A percentile compares a stretch with the other conserved stretches of the same genome.
Conservation (phyloP, 2,888 invertebrate genomes). For the Lasioglossum malachurum region DNA sequence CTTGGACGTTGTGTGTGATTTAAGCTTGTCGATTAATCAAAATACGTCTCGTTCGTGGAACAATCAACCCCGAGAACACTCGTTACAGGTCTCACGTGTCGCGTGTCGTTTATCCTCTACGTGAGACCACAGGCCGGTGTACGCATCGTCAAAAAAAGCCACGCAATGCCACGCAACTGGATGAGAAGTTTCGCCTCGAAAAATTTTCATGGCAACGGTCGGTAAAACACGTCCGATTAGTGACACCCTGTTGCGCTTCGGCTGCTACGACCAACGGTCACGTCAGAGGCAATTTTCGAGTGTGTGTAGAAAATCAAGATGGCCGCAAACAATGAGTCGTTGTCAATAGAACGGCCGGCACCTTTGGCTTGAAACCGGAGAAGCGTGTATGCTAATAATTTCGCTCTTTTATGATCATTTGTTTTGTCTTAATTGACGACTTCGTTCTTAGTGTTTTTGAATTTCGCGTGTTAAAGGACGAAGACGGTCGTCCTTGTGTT, state of each 20-base stretch:
- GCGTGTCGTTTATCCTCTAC: conserved; percentile 6
- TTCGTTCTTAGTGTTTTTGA: not conserved
- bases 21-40: not conserved
- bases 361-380: conserved; percentile 2
- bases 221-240: conserved; percentile 34
- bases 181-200: conserved; percentile 14
- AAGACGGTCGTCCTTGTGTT: not conserved
- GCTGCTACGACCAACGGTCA: conserved; percentile 36
- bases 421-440: not conserved
- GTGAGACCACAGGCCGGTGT: not conserved
- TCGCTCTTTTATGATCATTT: not conserved
- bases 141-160: conserved; percentile 25
- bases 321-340: conserved; percentile 8
- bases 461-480: not conserved
- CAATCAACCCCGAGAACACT: conserved; percentile 13
- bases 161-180: conserved; percentile 31
- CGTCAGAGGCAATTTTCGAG: conserved; percentile 22
- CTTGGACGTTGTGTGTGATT: conserved; percentile 23
- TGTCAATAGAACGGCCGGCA: conserved; percentile 7
- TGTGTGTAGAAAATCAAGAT: conserved; percentile 37
- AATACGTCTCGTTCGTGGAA: conserved; percentile 4
- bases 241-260: conserved; percentile 38
- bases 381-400: not conserved
- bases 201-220: conserved; percentile 1
- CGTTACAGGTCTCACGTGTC: conserved; percentile 20